Evolutionary conservation across 2,797 vertebrate species (phyloP).

Genomic region (Sciaenops ocellatus): DNA sequence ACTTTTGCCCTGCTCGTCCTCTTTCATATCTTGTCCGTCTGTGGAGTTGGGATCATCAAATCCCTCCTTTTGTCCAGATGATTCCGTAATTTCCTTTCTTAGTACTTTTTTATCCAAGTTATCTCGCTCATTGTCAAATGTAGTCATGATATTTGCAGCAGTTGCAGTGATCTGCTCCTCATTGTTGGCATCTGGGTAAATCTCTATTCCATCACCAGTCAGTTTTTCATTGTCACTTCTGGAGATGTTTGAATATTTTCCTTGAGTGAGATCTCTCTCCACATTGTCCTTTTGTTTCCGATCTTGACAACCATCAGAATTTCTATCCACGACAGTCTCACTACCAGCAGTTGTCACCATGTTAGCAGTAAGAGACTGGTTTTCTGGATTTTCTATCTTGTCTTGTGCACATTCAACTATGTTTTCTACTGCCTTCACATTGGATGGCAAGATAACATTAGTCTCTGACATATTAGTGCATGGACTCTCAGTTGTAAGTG

Average conservation of each 20-base stretch:
- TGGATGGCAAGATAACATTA: slow-evolving; percentile 33
- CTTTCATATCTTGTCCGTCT: slow-evolving; percentile 26
- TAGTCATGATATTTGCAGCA: slow-evolving; percentile 6
- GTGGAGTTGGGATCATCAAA: slow-evolving; percentile 25
- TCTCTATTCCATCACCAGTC: slow-evolving; percentile 9
- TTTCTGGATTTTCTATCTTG: slow-evolving; percentile 9
- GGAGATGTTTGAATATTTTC: slow-evolving; percentile 13
- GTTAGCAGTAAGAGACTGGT: slow-evolving; percentile 16
- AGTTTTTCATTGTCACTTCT: slow-evolving; percentile 37
- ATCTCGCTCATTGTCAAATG: slow-evolving; percentile 24
- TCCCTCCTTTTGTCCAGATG: slow-evolving; percentile 2
- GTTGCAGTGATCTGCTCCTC: slow-evolving; percentile 10
- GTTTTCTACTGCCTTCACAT: slow-evolving; percentile 34
- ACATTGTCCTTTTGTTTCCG: slow-evolving; percentile 21
- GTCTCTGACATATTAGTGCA: slow-evolving; percentile 37
- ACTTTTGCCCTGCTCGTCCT: slow-evolving; percentile 17
- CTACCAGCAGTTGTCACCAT: slow-evolving; percentile 5
- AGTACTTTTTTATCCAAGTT: neutral
- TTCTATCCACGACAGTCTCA: slow-evolving; percentile 17
- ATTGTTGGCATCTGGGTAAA: slow-evolving; percentile 1
- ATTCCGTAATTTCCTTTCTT: slow-evolving; percentile 31
- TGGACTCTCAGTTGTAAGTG: slow-evolving; percentile 34
- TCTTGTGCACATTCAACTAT: slow-evolving; percentile 30
- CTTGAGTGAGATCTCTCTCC: slow-evolving; percentile 11
- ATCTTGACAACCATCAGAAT: slow-evolving; percentile 15